Conservation (phyloP, 2,113 vertebrate species). For the Gallinago paraguaiae region DNA sequence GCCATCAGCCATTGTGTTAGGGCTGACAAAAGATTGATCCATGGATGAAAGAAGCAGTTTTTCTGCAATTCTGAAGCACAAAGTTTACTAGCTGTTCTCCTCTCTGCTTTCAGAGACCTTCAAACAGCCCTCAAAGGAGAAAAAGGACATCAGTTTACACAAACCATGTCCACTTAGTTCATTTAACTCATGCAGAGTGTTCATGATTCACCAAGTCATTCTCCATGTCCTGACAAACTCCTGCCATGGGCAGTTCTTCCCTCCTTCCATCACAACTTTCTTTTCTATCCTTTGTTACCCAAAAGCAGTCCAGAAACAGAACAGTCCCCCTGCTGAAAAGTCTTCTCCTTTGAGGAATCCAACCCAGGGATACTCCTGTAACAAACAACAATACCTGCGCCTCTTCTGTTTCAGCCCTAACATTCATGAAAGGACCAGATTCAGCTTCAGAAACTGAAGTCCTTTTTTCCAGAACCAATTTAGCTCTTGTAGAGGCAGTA, state of each 20-base stretch:
- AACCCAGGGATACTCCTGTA: not conserved
- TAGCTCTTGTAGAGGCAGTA: not conserved
- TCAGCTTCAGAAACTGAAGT: not conserved
- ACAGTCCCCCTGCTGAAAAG: not conserved
- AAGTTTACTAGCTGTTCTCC: not conserved
- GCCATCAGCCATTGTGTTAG: not conserved
- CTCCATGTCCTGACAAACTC: not conserved
- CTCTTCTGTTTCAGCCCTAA: not conserved
- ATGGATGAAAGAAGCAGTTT: not conserved
- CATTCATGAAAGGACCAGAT: not conserved
- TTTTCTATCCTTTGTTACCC: not conserved
- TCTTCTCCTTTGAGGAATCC: not conserved
- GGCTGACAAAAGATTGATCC: constrained; percentile 1
- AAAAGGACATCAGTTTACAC: not conserved
- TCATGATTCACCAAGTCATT: not conserved
- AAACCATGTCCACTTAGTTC: not conserved
- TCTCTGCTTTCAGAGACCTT: constrained; percentile 1
- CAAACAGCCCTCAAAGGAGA: not conserved
- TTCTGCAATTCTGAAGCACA: not conserved
- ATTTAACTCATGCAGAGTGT: not conserved
- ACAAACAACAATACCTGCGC: not conserved
- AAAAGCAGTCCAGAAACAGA: not conserved
- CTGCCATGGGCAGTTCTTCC: not conserved
- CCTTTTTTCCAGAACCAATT: not conserved
- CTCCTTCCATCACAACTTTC: not conserved